These are phyloP conservation scores for Gulo gulo DNA, from an alignment of 2,113 vertebrate species.

Conservation along the genomic window DNA sequence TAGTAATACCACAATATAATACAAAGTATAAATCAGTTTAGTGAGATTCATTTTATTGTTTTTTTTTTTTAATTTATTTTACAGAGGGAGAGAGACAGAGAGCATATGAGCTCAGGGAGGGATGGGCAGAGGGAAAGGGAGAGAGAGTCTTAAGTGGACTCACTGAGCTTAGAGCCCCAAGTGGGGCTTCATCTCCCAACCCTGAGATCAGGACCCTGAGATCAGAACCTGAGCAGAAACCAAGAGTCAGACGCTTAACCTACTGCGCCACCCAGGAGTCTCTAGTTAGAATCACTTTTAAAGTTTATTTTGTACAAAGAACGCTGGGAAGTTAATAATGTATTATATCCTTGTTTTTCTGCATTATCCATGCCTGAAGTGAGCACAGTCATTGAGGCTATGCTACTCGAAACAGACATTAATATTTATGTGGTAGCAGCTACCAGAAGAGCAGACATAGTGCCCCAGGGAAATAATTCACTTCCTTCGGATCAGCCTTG, in stretches of 20 bases:
- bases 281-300: slow-evolving; percentile 50
- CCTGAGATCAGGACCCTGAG: neutral
- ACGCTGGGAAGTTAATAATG: slow-evolving; percentile 58
- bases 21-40: slow-evolving; percentile 41
- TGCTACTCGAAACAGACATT: slow-evolving; percentile 45
- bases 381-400: neutral
- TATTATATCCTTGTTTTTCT: slow-evolving; percentile 48
- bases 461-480: slow-evolving; percentile 57
- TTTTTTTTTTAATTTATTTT: neutral
- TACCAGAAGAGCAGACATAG: slow-evolving; percentile 40
- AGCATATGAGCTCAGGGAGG: neutral
- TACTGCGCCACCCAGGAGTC: neutral
- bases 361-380: slow-evolving; percentile 52
- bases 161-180: neutral
- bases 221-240: neutral
- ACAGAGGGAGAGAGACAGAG: neutral
- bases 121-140: neutral
- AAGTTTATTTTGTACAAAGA: slow-evolving; percentile 55
- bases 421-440: slow-evolving; percentile 66
- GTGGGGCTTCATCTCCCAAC: neutral
- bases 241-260: neutral
- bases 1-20: slow-evolving; percentile 14
- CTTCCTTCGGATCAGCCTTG: slow-evolving; percentile 48
- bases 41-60: slow-evolving; percentile 38
- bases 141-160: neutral